These are phyloP conservation scores for Erebia aethiops DNA, from an alignment of 2,888 invertebrate species.

Conservation along the genomic window DNA sequence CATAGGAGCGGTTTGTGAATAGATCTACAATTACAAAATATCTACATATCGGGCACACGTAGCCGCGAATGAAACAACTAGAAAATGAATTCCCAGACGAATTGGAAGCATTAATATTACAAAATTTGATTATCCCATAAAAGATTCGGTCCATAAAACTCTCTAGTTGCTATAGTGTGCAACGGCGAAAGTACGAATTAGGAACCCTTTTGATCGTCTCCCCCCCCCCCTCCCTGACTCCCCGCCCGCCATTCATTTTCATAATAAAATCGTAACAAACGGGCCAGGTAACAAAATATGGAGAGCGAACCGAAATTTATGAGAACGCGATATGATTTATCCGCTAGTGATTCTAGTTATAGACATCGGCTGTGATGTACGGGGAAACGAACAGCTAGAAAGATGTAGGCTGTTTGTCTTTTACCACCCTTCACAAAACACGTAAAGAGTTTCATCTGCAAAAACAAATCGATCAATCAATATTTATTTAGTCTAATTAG, in stretches of 20 bases:
- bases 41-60: conserved; percentile 19
- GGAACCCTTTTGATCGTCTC: conserved; percentile 78
- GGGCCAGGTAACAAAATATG: conserved; percentile 81
- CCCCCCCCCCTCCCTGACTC: conserved; percentile 42
- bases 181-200: conserved; percentile 80
- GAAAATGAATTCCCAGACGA: conserved; percentile 71
- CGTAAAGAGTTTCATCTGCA: not conserved
- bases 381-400: conserved; percentile 11
- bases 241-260: conserved; percentile 79
- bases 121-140: conserved; percentile 83
- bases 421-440: not conserved
- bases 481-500: too few species aligned
- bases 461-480: too few species aligned
- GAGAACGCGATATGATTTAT: conserved; percentile 73
- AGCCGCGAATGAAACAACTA: conserved; percentile 42
- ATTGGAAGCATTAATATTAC: conserved; percentile 79
- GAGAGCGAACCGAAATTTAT: conserved; percentile 78
- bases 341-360: conserved; percentile 41
- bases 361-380: conserved; percentile 12
- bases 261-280: conserved; percentile 83
- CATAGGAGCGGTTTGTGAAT: conserved; percentile 7
- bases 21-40: conserved; percentile 18
- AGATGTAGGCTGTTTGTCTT: conserved; percentile 14
- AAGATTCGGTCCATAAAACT: conserved; percentile 81
- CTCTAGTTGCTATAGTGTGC: conserved; percentile 77